These are phyloP conservation scores for Lagopus muta DNA, from an alignment of 2,113 vertebrate species.

Conservation along the genomic window DNA sequence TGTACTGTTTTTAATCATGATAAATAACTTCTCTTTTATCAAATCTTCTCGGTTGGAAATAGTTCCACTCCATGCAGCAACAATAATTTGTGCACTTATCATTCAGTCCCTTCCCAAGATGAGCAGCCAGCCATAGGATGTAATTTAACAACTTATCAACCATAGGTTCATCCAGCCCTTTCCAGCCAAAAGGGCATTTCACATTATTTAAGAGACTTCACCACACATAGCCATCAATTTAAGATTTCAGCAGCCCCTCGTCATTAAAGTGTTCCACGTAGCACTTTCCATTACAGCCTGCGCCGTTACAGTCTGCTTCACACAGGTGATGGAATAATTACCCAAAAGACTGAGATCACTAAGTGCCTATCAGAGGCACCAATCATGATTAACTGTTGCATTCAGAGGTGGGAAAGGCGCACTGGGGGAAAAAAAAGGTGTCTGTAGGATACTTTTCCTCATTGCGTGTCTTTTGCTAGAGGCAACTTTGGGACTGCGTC, in stretches of 20 bases:
- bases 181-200: conserved; percentile 62
- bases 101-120: conserved; percentile 36
- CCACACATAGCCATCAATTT: conserved; percentile 63
- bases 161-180: conserved; percentile 34
- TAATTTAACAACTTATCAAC: conserved; percentile 67
- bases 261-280: conserved; percentile 66
- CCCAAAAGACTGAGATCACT: not conserved
- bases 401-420: not conserved
- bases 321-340: conserved; percentile 36
- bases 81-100: conserved; percentile 47
- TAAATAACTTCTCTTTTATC: conserved; percentile 70
- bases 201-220: conserved; percentile 57
- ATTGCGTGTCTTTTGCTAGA: not conserved
- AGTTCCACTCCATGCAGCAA: not conserved
- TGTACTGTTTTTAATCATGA: conserved; percentile 52
- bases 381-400: not conserved
- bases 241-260: conserved; percentile 19
- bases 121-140: conserved; percentile 47
- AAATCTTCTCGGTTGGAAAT: conserved; percentile 62
- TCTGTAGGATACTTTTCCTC: not conserved
- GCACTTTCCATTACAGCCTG: conserved; percentile 40
- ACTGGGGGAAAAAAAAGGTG: too few species aligned
- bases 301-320: not conserved
- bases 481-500: fast-evolving
- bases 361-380: not conserved